phyloP scores from a whole-genome alignment of 1,140 invertebrate genomes.

The Drosophila ficusphila region DNA sequence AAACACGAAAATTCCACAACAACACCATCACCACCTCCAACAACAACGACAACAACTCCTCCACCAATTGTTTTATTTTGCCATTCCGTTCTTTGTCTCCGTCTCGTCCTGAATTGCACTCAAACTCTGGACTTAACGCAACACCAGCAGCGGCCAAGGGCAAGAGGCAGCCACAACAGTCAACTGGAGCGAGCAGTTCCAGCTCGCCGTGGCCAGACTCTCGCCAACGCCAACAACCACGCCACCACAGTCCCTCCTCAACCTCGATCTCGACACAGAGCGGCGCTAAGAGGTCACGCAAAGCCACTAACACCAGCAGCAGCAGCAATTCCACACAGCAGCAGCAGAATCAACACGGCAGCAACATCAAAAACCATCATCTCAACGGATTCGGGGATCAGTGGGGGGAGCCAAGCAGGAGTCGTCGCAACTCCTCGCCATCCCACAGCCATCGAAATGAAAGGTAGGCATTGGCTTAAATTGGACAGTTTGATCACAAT shows the following conservation, averaged over 20 bases:
- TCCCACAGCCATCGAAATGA: slow-evolving; percentile 56
- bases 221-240: slow-evolving; percentile 46
- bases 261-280: slow-evolving; percentile 63
- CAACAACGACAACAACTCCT: slow-evolving; percentile 37
- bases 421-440: slow-evolving; percentile 62
- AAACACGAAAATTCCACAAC: slow-evolving; percentile 24
- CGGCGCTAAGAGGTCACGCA: slow-evolving; percentile 63
- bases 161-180: slow-evolving; percentile 37
- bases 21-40: slow-evolving; percentile 20
- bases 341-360: slow-evolving; percentile 31
- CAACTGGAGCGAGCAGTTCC: slow-evolving; percentile 44
- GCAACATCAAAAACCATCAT: slow-evolving; percentile 52
- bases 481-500: too few species aligned
- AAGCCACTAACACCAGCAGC: slow-evolving; percentile 39
- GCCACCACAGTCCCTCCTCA: slow-evolving; percentile 51
- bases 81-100: slow-evolving; percentile 48
- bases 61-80: slow-evolving; percentile 72
- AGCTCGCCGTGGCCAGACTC: slow-evolving; percentile 44
- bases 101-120: slow-evolving; percentile 22
- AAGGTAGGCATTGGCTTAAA: slow-evolving; percentile 60
- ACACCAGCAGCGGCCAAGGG: slow-evolving; percentile 51
- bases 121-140: slow-evolving; percentile 18
- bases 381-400: slow-evolving; percentile 41
- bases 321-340: slow-evolving; percentile 44
- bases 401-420: slow-evolving; percentile 30